Evolutionary conservation across 2,113 vertebrate genomes (phyloP).

Genomic region (Callaeas wilsoni): DNA sequence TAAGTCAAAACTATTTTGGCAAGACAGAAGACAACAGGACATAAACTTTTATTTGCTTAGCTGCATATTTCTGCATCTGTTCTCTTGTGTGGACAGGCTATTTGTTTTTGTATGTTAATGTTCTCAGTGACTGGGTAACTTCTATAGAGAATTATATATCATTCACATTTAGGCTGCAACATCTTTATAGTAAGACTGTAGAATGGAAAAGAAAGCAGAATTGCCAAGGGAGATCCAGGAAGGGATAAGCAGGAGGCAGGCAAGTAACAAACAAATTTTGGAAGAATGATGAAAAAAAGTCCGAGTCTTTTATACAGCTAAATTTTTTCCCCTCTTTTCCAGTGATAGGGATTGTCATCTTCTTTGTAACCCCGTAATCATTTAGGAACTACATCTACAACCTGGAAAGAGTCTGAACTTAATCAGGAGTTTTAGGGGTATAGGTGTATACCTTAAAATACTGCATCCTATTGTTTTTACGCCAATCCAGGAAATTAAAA

Average conservation of each 20-base stretch:
- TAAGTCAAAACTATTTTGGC: not conserved
- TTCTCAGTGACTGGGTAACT: not conserved
- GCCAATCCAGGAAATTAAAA: not conserved
- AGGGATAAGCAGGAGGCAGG: not conserved
- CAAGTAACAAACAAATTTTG: not conserved
- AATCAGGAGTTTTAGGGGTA: not conserved
- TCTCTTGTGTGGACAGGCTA: not conserved
- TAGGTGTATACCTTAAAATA: not conserved
- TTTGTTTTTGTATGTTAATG: not conserved
- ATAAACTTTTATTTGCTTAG: not conserved
- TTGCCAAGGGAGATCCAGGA: not conserved
- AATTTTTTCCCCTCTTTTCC: not conserved
- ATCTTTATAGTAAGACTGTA: not conserved
- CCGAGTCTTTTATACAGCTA: not conserved
- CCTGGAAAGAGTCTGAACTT: not conserved
- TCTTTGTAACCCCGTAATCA: not conserved
- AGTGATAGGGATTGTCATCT: fast-evolving
- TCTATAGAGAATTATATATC: not conserved
- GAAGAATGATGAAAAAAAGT: not conserved
- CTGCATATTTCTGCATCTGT: not conserved
- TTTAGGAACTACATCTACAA: not conserved
- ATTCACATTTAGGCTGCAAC: not conserved
- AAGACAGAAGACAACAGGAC: not conserved
- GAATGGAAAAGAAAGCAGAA: not conserved
- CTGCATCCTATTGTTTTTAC: not conserved